Conservation (phyloP, 2,888 invertebrate species). For the Leucozona laternaria region DNA sequence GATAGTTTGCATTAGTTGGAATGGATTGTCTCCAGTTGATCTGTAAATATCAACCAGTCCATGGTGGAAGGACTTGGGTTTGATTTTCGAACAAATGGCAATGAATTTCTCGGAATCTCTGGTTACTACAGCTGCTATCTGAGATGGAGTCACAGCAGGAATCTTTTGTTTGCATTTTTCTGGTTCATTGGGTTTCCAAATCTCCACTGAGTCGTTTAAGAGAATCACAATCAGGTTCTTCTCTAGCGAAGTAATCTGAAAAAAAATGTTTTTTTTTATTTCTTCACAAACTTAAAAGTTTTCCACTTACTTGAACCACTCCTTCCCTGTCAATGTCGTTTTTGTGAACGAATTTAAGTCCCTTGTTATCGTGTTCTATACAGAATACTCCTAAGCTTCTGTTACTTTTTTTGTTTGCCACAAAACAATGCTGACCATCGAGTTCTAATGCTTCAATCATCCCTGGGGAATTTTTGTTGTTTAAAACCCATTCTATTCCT, state of each 20-base stretch:
- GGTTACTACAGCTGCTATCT: constrained; percentile 75
- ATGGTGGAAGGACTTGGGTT: constrained; percentile 75
- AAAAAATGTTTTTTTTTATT: neutral
- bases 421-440: constrained; percentile 71
- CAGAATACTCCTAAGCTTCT: constrained; percentile 60
- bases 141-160: constrained; percentile 75
- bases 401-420: constrained; percentile 22
- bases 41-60: constrained; percentile 80
- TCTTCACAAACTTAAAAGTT: neutral
- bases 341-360: constrained; percentile 51
- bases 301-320: constrained; percentile 77
- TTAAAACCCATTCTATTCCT: constrained; percentile 68
- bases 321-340: constrained; percentile 51
- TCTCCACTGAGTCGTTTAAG: constrained; percentile 76
- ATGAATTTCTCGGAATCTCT: constrained; percentile 76
- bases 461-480: constrained; percentile 43
- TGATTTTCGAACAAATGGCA: constrained; percentile 77
- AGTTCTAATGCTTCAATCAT: constrained; percentile 62
- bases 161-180: constrained; percentile 71
- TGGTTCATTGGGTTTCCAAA: constrained; percentile 76
- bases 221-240: constrained; percentile 70
- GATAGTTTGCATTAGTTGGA: constrained; percentile 82
- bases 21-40: constrained; percentile 70
- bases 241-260: constrained; percentile 75
- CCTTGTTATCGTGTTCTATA: constrained; percentile 40